These are phyloP conservation scores for Pangasius larnaudii DNA, from an alignment of 2,797 vertebrate species.

Conservation along the genomic window DNA sequence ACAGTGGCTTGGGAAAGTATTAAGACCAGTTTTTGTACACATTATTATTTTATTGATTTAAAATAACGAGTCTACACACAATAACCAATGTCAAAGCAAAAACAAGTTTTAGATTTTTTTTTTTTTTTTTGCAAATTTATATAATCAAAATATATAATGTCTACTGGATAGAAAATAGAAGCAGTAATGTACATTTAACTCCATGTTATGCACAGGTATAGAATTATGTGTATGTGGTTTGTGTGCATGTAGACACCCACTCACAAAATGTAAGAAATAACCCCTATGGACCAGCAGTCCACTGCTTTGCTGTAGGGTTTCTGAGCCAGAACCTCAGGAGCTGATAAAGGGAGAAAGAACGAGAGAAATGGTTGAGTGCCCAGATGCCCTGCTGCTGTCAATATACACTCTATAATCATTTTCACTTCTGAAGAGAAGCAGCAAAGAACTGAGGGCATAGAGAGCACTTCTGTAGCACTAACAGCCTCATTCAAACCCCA, in stretches of 20 bases:
- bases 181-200: too few species aligned
- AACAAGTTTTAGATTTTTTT: not conserved
- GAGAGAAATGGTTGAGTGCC: slow-evolving; percentile 14
- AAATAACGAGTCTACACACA: not conserved
- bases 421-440: slow-evolving; percentile 39
- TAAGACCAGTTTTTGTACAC: not conserved
- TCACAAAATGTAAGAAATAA: slow-evolving; percentile 95
- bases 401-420: slow-evolving; percentile 34
- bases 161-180: too few species aligned
- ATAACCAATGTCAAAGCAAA: not conserved
- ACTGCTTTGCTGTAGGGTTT: slow-evolving; percentile 98
- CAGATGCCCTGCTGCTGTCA: slow-evolving; percentile 12
- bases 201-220: too few species aligned
- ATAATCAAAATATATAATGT: not conserved
- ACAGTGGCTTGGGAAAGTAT: not conserved
- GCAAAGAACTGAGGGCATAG: slow-evolving; percentile 53
- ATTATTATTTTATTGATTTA: not conserved
- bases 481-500: slow-evolving; percentile 59
- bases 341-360: slow-evolving; percentile 66
- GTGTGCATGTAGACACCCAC: slow-evolving; percentile 55
- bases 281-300: slow-evolving; percentile 98
- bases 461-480: slow-evolving; percentile 68
- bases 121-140: not conserved
- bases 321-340: slow-evolving; percentile 94
- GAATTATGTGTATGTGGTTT: not conserved